A percentile compares a stretch with the other conserved stretches of the same genome.
Conservation (phyloP, 2,797 vertebrate genomes). For the Esox lucius region DNA sequence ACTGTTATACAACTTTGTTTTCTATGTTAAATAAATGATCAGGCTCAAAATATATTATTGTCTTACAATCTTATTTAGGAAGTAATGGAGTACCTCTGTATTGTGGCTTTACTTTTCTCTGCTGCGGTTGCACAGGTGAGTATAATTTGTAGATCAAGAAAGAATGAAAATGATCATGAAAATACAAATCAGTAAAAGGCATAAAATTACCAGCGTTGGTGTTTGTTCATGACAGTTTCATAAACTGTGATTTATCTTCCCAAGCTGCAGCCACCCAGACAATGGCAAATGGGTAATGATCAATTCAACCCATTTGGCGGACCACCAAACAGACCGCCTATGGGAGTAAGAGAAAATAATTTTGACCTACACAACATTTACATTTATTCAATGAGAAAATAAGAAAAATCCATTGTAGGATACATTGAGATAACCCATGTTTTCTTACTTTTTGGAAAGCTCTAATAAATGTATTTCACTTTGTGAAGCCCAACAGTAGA, state of each 20-base stretch:
- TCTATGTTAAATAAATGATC: not conserved
- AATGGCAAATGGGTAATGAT: not conserved
- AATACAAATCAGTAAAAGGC: not conserved
- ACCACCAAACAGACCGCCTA: not conserved
- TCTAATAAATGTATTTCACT: not conserved
- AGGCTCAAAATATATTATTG: not conserved
- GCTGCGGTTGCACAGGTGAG: slow-evolving; percentile 52
- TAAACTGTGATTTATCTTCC: not conserved
- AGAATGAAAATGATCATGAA: not conserved
- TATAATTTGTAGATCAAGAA: slow-evolving; percentile 3
- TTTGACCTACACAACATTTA: too few species aligned
- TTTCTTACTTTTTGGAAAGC: not conserved
- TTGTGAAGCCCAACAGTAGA: not conserved
- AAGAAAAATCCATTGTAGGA: too few species aligned
- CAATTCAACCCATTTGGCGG: not conserved
- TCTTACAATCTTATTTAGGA: slow-evolving; percentile 19
- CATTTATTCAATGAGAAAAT: too few species aligned
- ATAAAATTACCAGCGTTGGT: not conserved
- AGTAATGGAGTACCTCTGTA: slow-evolving; percentile 40
- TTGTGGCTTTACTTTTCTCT: slow-evolving; percentile 45
- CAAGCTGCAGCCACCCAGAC: slow-evolving; percentile 7
- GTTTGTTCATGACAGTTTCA: not conserved
- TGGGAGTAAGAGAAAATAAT: too few species aligned
- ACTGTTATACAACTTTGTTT: not conserved
- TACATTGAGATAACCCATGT: too few species aligned